These are phyloP conservation scores for Elanoides forficatus DNA, from an alignment of 2,113 vertebrate genomes.

Conservation along the genomic window DNA sequence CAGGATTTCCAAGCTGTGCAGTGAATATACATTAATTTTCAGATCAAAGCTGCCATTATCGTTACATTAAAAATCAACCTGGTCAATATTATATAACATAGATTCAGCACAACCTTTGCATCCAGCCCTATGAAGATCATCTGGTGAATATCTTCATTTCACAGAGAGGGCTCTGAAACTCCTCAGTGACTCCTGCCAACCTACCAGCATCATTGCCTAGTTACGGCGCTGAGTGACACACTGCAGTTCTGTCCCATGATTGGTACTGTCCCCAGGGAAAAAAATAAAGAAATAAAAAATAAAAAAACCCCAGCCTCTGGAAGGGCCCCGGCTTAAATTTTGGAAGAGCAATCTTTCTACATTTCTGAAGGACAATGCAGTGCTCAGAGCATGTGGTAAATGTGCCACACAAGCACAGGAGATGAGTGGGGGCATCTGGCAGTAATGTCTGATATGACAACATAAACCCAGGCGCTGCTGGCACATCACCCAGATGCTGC, in stretches of 20 bases:
- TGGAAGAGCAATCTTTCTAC: not conserved
- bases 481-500: not conserved
- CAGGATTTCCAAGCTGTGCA: not conserved
- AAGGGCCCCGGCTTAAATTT: not conserved
- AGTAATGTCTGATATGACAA: not conserved
- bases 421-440: not conserved
- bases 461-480: not conserved
- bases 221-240: not conserved
- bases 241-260: not conserved
- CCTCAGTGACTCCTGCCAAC: not conserved
- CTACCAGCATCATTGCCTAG: not conserved
- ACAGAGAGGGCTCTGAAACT: not conserved
- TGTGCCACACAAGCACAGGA: not conserved
- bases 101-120: not conserved
- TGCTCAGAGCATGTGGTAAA: not conserved
- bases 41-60: not conserved
- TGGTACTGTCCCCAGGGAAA: too few relatives aligned
- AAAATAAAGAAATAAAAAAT: not conserved
- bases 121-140: not conserved
- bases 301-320: accelerated
- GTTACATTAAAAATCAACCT: not conserved
- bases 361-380: not conserved
- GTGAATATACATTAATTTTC: not conserved
- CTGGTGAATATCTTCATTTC: not conserved
- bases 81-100: not conserved